Evolutionary conservation across 2,888 invertebrate genomes (phyloP).

Genomic region (Hirtodrosophila trivittata): DNA sequence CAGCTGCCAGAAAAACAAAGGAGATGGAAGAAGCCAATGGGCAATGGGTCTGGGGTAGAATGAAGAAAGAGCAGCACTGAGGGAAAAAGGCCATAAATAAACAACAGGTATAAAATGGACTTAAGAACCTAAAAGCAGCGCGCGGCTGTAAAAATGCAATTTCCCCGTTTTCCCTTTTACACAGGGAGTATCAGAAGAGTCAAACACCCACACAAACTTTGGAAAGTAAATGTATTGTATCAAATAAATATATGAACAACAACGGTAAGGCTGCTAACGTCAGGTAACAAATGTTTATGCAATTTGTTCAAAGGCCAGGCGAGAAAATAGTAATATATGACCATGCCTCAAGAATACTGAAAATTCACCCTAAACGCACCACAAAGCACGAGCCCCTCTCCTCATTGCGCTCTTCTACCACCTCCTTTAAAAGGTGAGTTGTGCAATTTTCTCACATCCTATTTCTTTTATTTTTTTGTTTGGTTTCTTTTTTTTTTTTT

Average conservation of each 20-base stretch:
- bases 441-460: conserved; percentile 26
- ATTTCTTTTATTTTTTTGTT: conserved; percentile 16
- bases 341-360: conserved; percentile 23
- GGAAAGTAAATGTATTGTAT: conserved; percentile 1
- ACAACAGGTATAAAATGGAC: conserved; percentile 64
- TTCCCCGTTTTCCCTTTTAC: conserved; percentile 25
- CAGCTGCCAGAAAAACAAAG: conserved; percentile 29
- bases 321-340: conserved; percentile 45
- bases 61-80: conserved; percentile 11
- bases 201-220: conserved; percentile 9
- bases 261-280: conserved; percentile 56
- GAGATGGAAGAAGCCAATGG: conserved; percentile 24
- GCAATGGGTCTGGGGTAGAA: conserved; percentile 4
- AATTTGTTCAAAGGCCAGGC: conserved; percentile 63
- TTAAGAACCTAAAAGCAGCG: conserved; percentile 57
- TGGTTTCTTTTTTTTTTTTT: conserved; percentile 5
- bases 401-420: not conserved
- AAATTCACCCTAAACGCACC: conserved; percentile 40
- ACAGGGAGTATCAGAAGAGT: conserved; percentile 7
- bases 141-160: conserved; percentile 63
- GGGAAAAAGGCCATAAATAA: conserved; percentile 63
- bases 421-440: conserved; percentile 20
- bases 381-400: conserved; percentile 23
- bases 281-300: conserved; percentile 68
- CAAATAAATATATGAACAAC: conserved; percentile 30